A percentile compares a stretch with the other conserved stretches of the same genome.
Evolutionary conservation across 2,797 vertebrate species (phyloP).

Genomic region (Myotis findleyi): DNA sequence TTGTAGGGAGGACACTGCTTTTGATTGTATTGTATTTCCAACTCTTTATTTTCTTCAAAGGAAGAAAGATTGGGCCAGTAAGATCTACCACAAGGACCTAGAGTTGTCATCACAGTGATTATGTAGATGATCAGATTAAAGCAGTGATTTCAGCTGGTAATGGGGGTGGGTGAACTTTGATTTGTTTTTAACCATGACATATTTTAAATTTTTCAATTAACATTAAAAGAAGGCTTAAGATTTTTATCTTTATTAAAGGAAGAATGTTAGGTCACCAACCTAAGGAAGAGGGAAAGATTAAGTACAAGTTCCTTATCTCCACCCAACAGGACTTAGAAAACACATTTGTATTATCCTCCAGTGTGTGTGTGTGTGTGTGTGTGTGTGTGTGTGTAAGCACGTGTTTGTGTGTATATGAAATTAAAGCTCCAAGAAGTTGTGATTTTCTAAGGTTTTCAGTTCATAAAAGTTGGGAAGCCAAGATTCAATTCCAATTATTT

Average conservation of each 20-base stretch:
- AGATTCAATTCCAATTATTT: neutral
- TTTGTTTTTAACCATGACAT: neutral
- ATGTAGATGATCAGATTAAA: constrained; percentile 9
- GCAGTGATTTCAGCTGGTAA: neutral
- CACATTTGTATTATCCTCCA: neutral
- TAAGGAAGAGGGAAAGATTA: constrained; percentile 43
- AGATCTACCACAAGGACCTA: neutral
- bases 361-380: neutral
- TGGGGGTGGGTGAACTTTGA: neutral
- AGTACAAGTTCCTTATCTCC: constrained; percentile 33
- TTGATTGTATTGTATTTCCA: neutral
- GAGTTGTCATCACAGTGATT: constrained; percentile 69
- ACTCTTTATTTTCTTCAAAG: constrained; percentile 59
- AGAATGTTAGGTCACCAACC: constrained; percentile 71
- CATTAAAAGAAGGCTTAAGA: neutral
- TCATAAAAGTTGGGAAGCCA: neutral
- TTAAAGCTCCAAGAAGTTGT: neutral
- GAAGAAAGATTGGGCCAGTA: constrained; percentile 38
- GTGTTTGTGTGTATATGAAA: neutral
- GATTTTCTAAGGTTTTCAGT: neutral
- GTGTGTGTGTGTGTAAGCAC: accelerated
- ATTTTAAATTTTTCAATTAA: neutral
- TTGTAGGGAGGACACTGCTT: neutral
- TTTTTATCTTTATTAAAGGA: constrained; percentile 69
- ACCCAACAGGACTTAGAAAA: neutral